Evolutionary conservation across 2,888 invertebrate genomes (phyloP).

Genomic region (Omphaloscelis lunosa): DNA sequence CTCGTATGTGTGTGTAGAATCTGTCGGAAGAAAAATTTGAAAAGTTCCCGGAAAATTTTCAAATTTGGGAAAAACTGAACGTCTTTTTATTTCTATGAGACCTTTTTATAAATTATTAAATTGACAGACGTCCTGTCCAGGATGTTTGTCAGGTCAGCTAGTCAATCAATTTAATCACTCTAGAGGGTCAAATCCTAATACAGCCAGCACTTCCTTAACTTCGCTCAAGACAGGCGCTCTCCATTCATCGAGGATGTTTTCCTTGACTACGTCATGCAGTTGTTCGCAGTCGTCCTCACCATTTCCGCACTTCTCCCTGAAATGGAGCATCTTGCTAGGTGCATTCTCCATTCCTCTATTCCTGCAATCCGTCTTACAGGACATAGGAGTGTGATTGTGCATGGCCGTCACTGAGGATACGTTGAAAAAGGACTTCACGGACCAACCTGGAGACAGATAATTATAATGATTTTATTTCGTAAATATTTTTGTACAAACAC

Average conservation of each 20-base stretch:
- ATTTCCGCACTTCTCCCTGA: neutral
- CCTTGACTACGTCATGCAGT: slow-evolving; percentile 21
- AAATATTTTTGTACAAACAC: too few relatives aligned
- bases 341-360: neutral
- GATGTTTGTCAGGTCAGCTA: neutral
- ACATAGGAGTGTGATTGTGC: slow-evolving; percentile 54
- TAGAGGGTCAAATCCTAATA: neutral
- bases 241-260: slow-evolving; percentile 10
- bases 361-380: slow-evolving; percentile 15
- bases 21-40: too few relatives aligned
- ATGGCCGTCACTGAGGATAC: slow-evolving; percentile 41
- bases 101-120: neutral
- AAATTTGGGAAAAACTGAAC: neutral
- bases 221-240: slow-evolving; percentile 9
- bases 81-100: neutral
- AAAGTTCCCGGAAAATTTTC: too few relatives aligned
- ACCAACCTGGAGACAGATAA: slow-evolving; percentile 33
- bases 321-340: slow-evolving; percentile 14
- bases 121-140: neutral
- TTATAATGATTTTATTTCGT: too few relatives aligned
- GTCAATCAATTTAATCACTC: neutral
- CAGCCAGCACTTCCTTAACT: slow-evolving; percentile 1
- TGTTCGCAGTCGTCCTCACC: neutral
- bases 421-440: slow-evolving; percentile 53
- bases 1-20: too few relatives aligned